Percentiles rank a stretch among this genome's conserved stretches.
phyloP scores from a whole-genome alignment of 2,797 vertebrate species.

The Cercopithecus hamlyni region DNA sequence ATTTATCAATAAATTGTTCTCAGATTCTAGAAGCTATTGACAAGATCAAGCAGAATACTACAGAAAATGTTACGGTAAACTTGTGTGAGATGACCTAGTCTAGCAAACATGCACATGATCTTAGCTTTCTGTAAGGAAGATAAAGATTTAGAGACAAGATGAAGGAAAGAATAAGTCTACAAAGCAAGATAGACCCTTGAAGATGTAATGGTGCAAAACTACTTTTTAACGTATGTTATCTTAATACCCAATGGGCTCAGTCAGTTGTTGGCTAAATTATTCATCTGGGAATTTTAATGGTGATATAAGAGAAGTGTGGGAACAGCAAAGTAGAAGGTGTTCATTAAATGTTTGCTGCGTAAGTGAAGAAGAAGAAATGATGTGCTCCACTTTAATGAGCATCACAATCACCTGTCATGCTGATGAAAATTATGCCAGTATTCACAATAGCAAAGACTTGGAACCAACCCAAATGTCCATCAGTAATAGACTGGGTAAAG shows the following conservation, averaged over 20 bases:
- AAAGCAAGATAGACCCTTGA: not conserved
- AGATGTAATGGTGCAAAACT: not conserved
- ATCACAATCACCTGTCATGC: not conserved
- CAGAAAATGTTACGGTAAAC: not conserved
- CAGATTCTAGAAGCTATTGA: slow-evolving; percentile 22
- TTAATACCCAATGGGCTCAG: not conserved
- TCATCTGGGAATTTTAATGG: not conserved
- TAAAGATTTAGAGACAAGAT: not conserved
- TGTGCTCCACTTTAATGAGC: not conserved
- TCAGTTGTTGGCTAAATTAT: not conserved
- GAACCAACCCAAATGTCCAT: too few relatives aligned
- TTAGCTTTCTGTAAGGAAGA: not conserved
- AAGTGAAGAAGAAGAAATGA: not conserved
- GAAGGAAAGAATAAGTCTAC: not conserved
- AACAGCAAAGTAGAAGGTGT: not conserved
- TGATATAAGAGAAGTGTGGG: not conserved
- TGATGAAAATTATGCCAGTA: not conserved
- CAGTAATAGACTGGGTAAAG: too few relatives aligned
- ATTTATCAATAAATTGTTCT: not conserved
- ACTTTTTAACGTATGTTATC: not conserved
- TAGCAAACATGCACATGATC: not conserved
- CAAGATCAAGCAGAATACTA: not conserved
- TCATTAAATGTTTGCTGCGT: not conserved
- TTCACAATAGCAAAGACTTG: too few relatives aligned
- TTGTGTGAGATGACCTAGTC: not conserved